Percentiles rank a stretch among this genome's conserved stretches.
These are phyloP conservation scores for Cacatua alba DNA, from an alignment of 2,113 vertebrate species.

Conservation along the genomic window DNA sequence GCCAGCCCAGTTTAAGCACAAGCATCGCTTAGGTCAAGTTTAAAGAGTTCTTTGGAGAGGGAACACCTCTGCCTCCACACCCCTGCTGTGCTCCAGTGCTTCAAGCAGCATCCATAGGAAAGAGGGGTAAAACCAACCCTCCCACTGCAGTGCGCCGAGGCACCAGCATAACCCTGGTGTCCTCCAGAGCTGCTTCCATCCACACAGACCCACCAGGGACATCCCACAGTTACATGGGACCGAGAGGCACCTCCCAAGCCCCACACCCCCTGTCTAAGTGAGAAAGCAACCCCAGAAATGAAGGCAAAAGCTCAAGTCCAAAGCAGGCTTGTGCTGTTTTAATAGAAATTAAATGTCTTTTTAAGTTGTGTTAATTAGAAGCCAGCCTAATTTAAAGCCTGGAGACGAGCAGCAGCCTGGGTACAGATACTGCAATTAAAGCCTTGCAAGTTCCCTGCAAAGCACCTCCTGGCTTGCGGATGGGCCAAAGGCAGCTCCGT, in stretches of 20 bases:
- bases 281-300: neutral
- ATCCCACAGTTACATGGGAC: fast-evolving
- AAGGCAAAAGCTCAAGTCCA: neutral
- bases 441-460: neutral
- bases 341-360: neutral
- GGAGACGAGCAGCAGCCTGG: neutral
- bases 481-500: neutral
- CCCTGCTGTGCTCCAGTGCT: fast-evolving
- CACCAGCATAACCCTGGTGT: fast-evolving
- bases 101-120: fast-evolving
- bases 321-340: neutral
- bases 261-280: neutral
- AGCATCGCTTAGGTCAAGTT: neutral
- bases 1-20: neutral
- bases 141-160: fast-evolving
- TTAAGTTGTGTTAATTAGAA: constrained; percentile 30
- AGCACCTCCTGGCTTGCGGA: neutral
- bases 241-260: neutral
- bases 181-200: neutral
- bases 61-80: neutral
- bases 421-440: constrained; percentile 41
- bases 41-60: neutral
- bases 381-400: neutral
- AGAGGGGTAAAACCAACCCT: neutral
- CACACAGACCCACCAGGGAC: fast-evolving